These are phyloP conservation scores for Agapetus fuscipes DNA, from an alignment of 2,888 invertebrate genomes.

Conservation along the genomic window DNA sequence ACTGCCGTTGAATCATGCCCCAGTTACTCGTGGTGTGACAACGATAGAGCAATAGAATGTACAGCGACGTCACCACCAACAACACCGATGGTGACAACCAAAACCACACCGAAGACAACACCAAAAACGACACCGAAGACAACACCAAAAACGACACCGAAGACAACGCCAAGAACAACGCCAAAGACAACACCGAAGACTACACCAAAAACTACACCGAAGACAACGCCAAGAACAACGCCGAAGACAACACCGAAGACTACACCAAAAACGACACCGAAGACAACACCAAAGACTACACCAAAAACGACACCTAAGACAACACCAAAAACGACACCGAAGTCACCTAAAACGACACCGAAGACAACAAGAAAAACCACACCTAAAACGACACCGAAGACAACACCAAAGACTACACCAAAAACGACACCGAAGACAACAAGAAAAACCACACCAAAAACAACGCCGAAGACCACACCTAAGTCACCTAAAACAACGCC, in stretches of 20 bases:
- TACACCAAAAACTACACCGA: background rate
- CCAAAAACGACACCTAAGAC: conserved; percentile 2
- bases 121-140: conserved; percentile 3
- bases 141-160: background rate
- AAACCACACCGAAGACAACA: background rate
- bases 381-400: background rate
- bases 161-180: conserved; percentile 1
- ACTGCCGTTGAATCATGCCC: background rate
- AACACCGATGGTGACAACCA: background rate
- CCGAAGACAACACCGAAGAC: conserved; percentile 2
- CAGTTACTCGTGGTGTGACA: background rate
- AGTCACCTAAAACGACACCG: background rate
- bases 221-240: conserved; percentile 1
- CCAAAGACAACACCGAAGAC: conserved; percentile 2
- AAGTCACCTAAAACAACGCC: background rate
- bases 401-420: background rate
- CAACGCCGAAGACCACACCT: background rate
- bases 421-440: background rate
- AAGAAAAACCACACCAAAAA: background rate
- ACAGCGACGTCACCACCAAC: background rate
- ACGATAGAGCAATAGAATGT: background rate
- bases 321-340: background rate
- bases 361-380: background rate
- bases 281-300: background rate
- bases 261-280: background rate